Conservation (phyloP, 2,888 invertebrate species). For the Cataglyphis albicans region DNA sequence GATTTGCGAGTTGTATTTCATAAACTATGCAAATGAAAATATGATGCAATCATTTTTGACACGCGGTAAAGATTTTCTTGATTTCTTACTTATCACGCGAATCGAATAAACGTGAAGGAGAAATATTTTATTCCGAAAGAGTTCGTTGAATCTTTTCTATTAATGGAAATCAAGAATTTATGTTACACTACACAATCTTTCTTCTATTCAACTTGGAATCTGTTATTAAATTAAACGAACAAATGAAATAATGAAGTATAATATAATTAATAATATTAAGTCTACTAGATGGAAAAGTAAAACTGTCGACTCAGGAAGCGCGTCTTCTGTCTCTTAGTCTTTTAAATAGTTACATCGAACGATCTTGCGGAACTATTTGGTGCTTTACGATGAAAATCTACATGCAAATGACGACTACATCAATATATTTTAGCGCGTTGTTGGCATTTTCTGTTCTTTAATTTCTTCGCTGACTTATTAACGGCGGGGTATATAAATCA, state of each 20-base stretch:
- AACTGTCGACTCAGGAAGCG: not conserved
- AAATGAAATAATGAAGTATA: not conserved
- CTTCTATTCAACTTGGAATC: not conserved
- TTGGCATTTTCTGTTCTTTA: not conserved
- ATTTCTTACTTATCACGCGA: slow-evolving; percentile 6
- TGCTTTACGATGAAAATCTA: not conserved
- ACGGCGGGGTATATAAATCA: slow-evolving; percentile 9
- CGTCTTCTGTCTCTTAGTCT: not conserved
- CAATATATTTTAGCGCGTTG: not conserved
- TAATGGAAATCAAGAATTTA: slow-evolving; percentile 11
- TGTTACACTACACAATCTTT: not conserved
- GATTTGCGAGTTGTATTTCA: not conserved
- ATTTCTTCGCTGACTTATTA: slow-evolving; percentile 8
- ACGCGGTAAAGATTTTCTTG: not conserved
- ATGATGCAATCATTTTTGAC: not conserved
- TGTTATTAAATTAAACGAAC: not conserved
- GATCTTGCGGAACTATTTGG: not conserved
- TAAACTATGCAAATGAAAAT: slow-evolving; percentile 7
- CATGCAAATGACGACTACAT: not conserved
- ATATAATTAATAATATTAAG: slow-evolving; percentile 6
- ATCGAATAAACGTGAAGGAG: not conserved
- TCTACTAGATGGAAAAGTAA: not conserved
- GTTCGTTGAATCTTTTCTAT: not conserved
- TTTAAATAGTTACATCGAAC: not conserved
- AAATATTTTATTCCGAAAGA: slow-evolving; percentile 22